These are phyloP conservation scores for Zaprionus gabonicus DNA, from an alignment of 1,140 invertebrate species.

Conservation along the genomic window DNA sequence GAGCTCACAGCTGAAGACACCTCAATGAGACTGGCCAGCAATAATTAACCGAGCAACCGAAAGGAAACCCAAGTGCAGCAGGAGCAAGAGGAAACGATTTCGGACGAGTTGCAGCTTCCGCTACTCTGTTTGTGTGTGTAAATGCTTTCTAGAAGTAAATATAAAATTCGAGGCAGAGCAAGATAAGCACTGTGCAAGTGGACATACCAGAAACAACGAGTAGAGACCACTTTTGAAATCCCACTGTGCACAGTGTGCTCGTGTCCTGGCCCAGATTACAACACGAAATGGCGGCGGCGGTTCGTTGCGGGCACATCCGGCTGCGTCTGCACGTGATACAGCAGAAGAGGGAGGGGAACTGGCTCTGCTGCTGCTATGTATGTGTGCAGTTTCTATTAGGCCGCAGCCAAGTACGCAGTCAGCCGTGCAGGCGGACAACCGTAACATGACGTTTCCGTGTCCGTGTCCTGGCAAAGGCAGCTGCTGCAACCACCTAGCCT, in stretches of 20 bases:
- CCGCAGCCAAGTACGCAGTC: slow-evolving; percentile 53
- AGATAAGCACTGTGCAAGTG: slow-evolving; percentile 55
- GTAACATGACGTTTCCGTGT: slow-evolving; percentile 79
- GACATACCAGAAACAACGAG: slow-evolving; percentile 10
- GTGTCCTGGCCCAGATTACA: slow-evolving; percentile 73
- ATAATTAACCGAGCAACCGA: neutral
- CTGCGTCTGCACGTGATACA: slow-evolving; percentile 1
- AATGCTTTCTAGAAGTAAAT: slow-evolving; percentile 69
- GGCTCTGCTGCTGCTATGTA: slow-evolving; percentile 2
- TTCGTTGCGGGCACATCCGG: slow-evolving; percentile 67
- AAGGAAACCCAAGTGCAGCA: neutral
- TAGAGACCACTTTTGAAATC: slow-evolving; percentile 19
- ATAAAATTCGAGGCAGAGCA: slow-evolving; percentile 49
- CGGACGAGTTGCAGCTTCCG: slow-evolving; percentile 26
- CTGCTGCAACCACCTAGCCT: slow-evolving; percentile 3
- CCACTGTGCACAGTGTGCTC: slow-evolving; percentile 36
- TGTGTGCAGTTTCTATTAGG: slow-evolving; percentile 68
- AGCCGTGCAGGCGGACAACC: slow-evolving; percentile 72
- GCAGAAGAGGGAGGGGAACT: neutral
- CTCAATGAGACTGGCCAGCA: neutral
- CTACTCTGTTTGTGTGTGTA: slow-evolving; percentile 24
- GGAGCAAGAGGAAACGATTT: neutral
- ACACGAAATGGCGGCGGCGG: slow-evolving; percentile 54
- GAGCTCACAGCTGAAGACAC: neutral
- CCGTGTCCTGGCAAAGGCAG: slow-evolving; percentile 42